Base-by-base conservation (phyloP, 1,140 invertebrate species). In the Littorina saxatilis region DNA sequence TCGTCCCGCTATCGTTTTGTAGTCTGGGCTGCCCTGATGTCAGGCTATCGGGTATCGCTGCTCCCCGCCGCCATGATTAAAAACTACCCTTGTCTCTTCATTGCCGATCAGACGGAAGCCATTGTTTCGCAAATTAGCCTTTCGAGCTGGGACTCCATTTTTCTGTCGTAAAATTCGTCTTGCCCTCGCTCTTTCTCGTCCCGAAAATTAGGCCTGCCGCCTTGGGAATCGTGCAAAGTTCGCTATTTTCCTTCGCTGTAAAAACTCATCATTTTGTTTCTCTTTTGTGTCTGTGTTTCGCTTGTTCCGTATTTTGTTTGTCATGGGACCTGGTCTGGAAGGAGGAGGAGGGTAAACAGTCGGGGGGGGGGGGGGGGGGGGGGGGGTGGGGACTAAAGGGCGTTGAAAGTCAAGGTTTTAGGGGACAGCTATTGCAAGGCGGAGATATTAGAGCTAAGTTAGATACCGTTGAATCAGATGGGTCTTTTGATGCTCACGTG, bases 1-100 rank as follows among this genome's bases (percentile, higher is more conserved):
- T n/a, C n/a, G n/a, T n/a, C n/a, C n/a, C n/a, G n/a, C n/a, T n/a
- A 66, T 66, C 61, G 35, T 66, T 66, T 66, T 66, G 27, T 66
- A 66, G 61, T 23, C 61, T 29, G 23, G 32, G 61, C 7, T n/a
- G n/a, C 29, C 61, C 61, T 66, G 61, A 66, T 66, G 61, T 35
- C 35, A 35, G 32, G 61, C 61, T 66, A 66, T 66, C 61, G 5
- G 61, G 29, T 66, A 32, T 66, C 61, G 20, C 55, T 13, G 23
- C 29, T 13, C 32, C 61, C 55, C 7, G 23, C 61, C 3, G 32
- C 32, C 23, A 27, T 66, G 61, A 66, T 66, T 66, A 66, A 66
- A 58, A 66, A 66, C 29, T n/a, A n/a, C 35, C 61, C 61, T 66
- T 27, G 29, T 32, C 23, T 66, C 61, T 66, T 66, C 61, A 66